Base-by-base conservation (phyloP, 30 jellyfish, hydroid and myxozoan species). In the Morbakka virulenta region DNA sequence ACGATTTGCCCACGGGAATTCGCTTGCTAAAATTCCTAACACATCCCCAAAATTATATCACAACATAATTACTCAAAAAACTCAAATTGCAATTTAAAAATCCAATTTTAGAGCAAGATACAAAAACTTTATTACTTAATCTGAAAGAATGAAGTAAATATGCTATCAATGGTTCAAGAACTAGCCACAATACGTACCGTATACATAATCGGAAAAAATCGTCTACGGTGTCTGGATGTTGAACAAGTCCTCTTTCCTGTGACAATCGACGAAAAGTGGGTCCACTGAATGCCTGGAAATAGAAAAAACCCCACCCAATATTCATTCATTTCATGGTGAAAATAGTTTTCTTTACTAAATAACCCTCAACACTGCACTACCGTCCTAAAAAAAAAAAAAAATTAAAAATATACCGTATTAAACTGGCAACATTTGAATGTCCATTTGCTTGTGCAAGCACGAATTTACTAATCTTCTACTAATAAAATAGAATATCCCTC, bases 181-280 rank as follows among this genome's bases (percentile, higher is more conserved):
- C 34, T 3, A 11, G 50, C n/a, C n/a, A n/a, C n/a, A n/a, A n/a
- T n/a, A 1, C 80, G 65, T 49, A 89, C 97, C 97, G 52, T 25
- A 79, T 83, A n/a, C 94, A 82, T 28, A 89, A 93, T 29, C 97
- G 47, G 47, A 89, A 89, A 80, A 89, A 89, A 65, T 89, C 97
- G 53, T 89, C 97, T n/a, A 89, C 89, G 24, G 97, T 89, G 68
- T 89, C 97, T 23, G 97, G 97, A 36, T 83, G 97, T 28, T 76
- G 72, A 11, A 34, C 62, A 17, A 89, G 79, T n/a, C 97, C 95
- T 35, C 83, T 63, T 69, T 76, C 85, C 25, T 64, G 62, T 24
- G 97, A 89, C 21, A 89, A 64, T 20, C 83, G 26, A 17, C 80
- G 69, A 72, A 89, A 89, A 2, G 97, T 83, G 53, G 97, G 97